Conservation (phyloP, 2,888 invertebrate genomes). For the Corbicula japonica region DNA sequence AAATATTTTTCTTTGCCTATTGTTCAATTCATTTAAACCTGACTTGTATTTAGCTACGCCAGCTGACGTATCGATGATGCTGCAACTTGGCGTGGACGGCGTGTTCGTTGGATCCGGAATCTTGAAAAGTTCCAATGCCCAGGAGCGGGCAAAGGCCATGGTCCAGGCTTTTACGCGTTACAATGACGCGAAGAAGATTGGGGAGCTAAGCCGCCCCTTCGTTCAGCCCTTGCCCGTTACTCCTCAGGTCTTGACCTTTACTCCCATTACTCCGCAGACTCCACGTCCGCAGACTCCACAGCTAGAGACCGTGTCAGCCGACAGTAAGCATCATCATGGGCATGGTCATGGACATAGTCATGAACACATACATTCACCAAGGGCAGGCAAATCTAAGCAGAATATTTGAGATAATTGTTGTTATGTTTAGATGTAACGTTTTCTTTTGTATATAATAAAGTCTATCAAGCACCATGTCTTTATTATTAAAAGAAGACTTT, state of each 20-base stretch:
- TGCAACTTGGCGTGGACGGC: slow-evolving; percentile 85
- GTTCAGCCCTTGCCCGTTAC: slow-evolving; percentile 83
- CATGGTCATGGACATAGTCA: too few relatives aligned
- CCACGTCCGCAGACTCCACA: too few relatives aligned
- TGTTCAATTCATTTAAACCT: too few relatives aligned
- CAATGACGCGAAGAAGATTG: slow-evolving; percentile 80
- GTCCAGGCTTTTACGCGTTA: slow-evolving; percentile 84
- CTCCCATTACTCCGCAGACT: too few relatives aligned
- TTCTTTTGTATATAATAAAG: too few relatives aligned
- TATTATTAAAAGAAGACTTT: too few relatives aligned
- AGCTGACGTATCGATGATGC: slow-evolving; percentile 84
- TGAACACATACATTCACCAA: too few relatives aligned
- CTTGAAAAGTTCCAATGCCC: slow-evolving; percentile 83
- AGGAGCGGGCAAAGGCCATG: slow-evolving; percentile 82
- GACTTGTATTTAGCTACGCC: slow-evolving; percentile 82
- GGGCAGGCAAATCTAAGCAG: slow-evolving; percentile 58
- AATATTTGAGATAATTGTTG: too few relatives aligned
- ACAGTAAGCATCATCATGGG: slow-evolving; percentile 23
- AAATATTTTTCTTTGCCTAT: too few relatives aligned
- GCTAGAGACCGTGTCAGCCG: slow-evolving; percentile 37
- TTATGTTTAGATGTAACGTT: too few relatives aligned
- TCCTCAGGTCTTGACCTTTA: too few relatives aligned
- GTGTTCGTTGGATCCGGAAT: slow-evolving; percentile 85
- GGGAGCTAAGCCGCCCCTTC: slow-evolving; percentile 80
- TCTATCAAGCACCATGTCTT: too few relatives aligned